Evolutionary conservation across 2,113 vertebrate genomes (phyloP).

Genomic region (Semnornis frantzii): DNA sequence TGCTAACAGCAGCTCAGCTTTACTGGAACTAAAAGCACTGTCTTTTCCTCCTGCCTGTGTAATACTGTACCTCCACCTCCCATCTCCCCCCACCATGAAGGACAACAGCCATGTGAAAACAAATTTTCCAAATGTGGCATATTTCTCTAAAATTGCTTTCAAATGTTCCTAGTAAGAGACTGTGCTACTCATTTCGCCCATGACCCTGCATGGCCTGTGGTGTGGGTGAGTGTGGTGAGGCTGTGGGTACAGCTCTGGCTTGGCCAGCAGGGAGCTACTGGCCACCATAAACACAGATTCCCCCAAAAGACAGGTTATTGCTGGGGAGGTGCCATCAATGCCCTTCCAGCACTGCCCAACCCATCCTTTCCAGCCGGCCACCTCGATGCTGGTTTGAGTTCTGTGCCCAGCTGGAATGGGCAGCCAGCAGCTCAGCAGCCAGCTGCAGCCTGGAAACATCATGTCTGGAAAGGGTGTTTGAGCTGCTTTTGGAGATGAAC

Average conservation of each 20-base stretch:
- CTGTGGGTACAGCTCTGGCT: constrained; percentile 1
- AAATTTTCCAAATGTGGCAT: background rate
- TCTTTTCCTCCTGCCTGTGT: background rate
- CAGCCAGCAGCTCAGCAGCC: background rate
- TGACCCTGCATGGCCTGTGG: background rate
- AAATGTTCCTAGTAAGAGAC: constrained; percentile 18
- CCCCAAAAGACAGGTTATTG: constrained; percentile 8
- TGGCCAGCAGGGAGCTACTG: constrained; percentile 1
- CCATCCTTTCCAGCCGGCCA: background rate
- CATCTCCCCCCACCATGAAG: background rate
- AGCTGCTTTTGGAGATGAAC: background rate
- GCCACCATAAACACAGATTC: constrained; percentile 19
- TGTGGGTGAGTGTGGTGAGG: background rate
- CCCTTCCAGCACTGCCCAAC: background rate
- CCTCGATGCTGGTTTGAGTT: fast-evolving
- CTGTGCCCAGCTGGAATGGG: background rate
- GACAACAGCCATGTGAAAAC: background rate
- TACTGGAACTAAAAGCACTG: background rate
- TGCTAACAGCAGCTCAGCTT: background rate
- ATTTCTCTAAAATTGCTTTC: background rate
- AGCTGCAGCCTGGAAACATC: background rate
- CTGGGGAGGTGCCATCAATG: background rate
- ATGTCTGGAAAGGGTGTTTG: background rate
- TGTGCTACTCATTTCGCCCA: background rate
- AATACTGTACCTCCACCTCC: background rate